Conservation (phyloP, 2,888 invertebrate species). For the Dichetophora obliterata region DNA sequence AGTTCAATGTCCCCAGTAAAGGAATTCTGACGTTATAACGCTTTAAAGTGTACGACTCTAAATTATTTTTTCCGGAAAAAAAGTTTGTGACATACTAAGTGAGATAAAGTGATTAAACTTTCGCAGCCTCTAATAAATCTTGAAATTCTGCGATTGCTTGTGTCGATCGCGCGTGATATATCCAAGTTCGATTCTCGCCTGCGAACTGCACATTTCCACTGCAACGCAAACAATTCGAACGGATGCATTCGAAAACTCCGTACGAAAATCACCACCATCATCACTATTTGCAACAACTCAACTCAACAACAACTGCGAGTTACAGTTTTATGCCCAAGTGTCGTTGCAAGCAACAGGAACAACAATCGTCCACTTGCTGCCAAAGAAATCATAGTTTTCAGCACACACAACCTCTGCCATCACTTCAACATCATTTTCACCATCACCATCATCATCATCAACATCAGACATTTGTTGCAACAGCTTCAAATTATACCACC, state of each 20-base stretch:
- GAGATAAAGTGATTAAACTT: not conserved
- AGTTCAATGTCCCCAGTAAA: not conserved
- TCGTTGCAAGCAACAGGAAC: constrained; percentile 58
- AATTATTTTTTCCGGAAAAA: no score
- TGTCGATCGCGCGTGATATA: constrained; percentile 3
- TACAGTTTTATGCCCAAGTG: constrained; percentile 63
- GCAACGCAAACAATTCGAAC: constrained; percentile 44
- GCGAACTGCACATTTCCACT: no score
- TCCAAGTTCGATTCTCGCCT: not conserved
- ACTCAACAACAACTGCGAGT: constrained; percentile 49
- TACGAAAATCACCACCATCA: constrained; percentile 60
- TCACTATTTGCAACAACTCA: constrained; percentile 56
- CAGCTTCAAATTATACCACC: constrained; percentile 48
- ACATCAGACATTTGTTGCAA: constrained; percentile 48
- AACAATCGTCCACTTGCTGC: constrained; percentile 39
- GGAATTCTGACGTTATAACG: not conserved
- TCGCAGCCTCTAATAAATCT: not conserved
- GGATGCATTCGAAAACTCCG: constrained; percentile 65
- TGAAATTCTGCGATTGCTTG: not conserved
- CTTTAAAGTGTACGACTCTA: not conserved
- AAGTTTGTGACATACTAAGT: no score
- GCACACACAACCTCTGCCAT: constrained; percentile 38
- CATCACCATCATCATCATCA: constrained; percentile 47
- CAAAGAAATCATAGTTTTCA: constrained; percentile 43
- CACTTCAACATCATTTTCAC: constrained; percentile 40